Percentiles rank a stretch among this genome's conserved stretches.
Evolutionary conservation across 2,797 vertebrate genomes (phyloP).

Genomic region (Chaenodraco wilsoni): DNA sequence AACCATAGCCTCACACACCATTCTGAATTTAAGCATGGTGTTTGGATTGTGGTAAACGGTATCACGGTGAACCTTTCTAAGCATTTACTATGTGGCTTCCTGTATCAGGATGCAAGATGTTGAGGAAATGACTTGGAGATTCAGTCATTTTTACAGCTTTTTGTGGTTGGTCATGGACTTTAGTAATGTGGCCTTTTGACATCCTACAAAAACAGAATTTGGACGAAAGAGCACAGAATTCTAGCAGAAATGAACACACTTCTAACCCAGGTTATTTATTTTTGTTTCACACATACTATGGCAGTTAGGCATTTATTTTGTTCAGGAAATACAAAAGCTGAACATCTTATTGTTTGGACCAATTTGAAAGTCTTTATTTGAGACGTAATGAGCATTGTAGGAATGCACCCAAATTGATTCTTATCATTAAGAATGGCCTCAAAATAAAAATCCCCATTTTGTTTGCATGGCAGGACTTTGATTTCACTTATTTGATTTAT

Average conservation of each 20-base stretch:
- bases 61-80: conserved; percentile 34
- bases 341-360: background rate
- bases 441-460: no score
- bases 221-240: background rate
- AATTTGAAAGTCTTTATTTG: background rate
- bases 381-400: background rate
- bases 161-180: conserved; percentile 58
- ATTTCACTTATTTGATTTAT: no score
- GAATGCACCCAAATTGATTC: no score
- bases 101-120: conserved; percentile 61
- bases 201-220: conserved; percentile 31
- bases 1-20: background rate
- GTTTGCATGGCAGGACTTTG: no score
- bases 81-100: conserved; percentile 58
- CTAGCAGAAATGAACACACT: background rate
- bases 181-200: conserved; percentile 42
- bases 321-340: background rate
- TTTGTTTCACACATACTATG: background rate
- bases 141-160: conserved; percentile 65
- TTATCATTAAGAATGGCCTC: no score
- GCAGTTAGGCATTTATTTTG: background rate
- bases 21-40: conserved; percentile 7
- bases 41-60: conserved; percentile 46
- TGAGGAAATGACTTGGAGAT: conserved; percentile 67
- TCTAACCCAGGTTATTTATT: background rate